Percentiles rank a stretch among this genome's conserved stretches.
These are phyloP conservation scores for Steinernema scapterisci DNA, from an alignment of 2,888 invertebrate genomes.

Conservation along the genomic window DNA sequence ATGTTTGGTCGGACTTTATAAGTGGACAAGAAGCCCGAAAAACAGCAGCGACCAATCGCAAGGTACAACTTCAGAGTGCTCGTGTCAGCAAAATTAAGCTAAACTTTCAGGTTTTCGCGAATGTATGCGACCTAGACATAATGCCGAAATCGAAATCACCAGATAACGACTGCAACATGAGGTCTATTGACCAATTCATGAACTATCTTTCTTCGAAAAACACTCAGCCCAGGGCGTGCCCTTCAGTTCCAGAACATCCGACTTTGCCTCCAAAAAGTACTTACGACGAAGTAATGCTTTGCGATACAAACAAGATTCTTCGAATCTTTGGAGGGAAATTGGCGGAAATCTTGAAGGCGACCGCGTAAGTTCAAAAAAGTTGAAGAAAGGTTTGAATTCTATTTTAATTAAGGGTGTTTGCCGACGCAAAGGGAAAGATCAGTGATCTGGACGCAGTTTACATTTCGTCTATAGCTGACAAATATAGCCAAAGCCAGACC, in stretches of 20 bases:
- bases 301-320: slow-evolving; percentile 38
- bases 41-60: slow-evolving; percentile 31
- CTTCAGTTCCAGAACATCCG: slow-evolving; percentile 36
- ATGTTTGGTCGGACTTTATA: slow-evolving; percentile 59
- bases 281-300: neutral
- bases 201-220: neutral
- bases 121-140: slow-evolving; percentile 31
- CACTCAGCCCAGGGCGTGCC: slow-evolving; percentile 13
- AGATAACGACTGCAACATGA: neutral
- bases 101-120: slow-evolving; percentile 31
- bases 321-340: slow-evolving; percentile 41
- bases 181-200: neutral
- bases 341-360: slow-evolving; percentile 41
- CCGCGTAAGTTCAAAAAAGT: slow-evolving; percentile 39
- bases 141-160: neutral
- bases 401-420: slow-evolving; percentile 38
- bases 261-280: slow-evolving; percentile 29
- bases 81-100: neutral
- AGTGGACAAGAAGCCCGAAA: slow-evolving; percentile 41
- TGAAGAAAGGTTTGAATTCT: neutral
- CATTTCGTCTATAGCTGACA: slow-evolving; percentile 37
- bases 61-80: neutral
- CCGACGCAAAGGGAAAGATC: slow-evolving; percentile 43
- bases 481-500: slow-evolving; percentile 41
- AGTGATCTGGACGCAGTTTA: slow-evolving; percentile 39